Conservation (phyloP, 1,140 invertebrate genomes). For the Drosophila suzukii region DNA sequence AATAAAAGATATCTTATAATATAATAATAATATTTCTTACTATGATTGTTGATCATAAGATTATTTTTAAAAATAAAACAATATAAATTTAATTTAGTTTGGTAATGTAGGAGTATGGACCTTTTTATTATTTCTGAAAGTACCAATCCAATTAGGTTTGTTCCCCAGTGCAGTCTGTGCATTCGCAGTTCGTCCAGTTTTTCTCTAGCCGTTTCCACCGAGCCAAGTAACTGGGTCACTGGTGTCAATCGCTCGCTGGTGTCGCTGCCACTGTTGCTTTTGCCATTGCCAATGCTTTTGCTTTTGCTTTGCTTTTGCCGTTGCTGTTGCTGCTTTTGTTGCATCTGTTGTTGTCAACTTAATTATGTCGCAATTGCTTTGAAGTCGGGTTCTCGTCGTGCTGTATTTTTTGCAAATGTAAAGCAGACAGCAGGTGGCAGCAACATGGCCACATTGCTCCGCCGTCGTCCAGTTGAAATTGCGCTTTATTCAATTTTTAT, state of each 20-base stretch:
- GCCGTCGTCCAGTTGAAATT: slow-evolving; percentile 63
- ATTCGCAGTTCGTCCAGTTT: slow-evolving; percentile 56
- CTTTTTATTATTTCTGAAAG: not conserved
- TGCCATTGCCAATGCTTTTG: slow-evolving; percentile 12
- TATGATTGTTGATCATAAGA: too few species aligned
- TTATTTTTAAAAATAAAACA: too few species aligned
- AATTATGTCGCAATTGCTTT: slow-evolving; percentile 82
- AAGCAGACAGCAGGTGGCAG: slow-evolving; percentile 75
- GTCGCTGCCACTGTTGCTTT: slow-evolving; percentile 19
- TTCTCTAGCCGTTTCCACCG: slow-evolving; percentile 37
- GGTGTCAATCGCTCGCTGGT: slow-evolving; percentile 4
- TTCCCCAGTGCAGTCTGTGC: not conserved
- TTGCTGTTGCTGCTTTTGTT: slow-evolving; percentile 15
- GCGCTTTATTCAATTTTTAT: slow-evolving; percentile 79
- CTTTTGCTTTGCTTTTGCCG: slow-evolving; percentile 24
- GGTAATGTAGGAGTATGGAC: too few species aligned
- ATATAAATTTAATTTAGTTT: too few species aligned
- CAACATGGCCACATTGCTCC: slow-evolving; percentile 39
- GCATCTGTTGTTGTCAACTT: slow-evolving; percentile 75
- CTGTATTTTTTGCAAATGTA: slow-evolving; percentile 58
- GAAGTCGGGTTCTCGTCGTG: slow-evolving; percentile 59
- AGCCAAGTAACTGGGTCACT: slow-evolving; percentile 70
- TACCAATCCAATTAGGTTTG: not conserved
- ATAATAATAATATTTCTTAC: too few species aligned
- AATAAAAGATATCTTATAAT: too few species aligned